These are phyloP conservation scores for Apis mellifera DNA, from an alignment of 1,140 invertebrate species.

Conservation along the genomic window DNA sequence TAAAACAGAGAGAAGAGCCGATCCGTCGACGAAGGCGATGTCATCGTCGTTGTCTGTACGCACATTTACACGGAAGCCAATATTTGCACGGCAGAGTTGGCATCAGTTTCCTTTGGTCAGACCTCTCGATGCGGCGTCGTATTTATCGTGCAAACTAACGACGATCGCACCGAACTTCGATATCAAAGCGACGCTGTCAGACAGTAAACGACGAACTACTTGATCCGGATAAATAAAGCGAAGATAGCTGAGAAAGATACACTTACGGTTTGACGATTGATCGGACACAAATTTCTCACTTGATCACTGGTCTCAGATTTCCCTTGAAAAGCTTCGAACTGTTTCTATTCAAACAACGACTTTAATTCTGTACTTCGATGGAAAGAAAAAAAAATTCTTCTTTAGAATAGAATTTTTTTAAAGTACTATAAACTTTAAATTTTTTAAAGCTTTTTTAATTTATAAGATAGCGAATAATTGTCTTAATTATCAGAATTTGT, in stretches of 20 bases:
- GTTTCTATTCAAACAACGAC: neutral
- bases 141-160: slow-evolving; percentile 63
- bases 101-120: slow-evolving; percentile 58
- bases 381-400: neutral
- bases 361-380: neutral
- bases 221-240: slow-evolving; percentile 49
- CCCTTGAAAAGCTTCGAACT: too few relatives aligned
- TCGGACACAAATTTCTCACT: slow-evolving; percentile 27
- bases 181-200: slow-evolving; percentile 28
- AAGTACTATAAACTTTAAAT: too few relatives aligned
- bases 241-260: slow-evolving; percentile 36
- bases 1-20: neutral
- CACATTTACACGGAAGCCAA: slow-evolving; percentile 58
- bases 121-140: slow-evolving; percentile 50
- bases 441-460: too few relatives aligned
- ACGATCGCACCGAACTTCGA: slow-evolving; percentile 43
- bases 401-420: neutral
- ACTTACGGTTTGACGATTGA: slow-evolving; percentile 8
- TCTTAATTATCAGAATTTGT: too few relatives aligned
- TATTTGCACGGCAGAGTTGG: slow-evolving; percentile 58
- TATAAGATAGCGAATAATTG: too few relatives aligned
- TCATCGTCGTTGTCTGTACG: slow-evolving; percentile 14
- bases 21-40: neutral
- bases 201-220: slow-evolving; percentile 55
- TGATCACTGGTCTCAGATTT: neutral